These are phyloP conservation scores for Tachuris rubrigastra DNA, from an alignment of 2,113 vertebrate species.

Conservation along the genomic window DNA sequence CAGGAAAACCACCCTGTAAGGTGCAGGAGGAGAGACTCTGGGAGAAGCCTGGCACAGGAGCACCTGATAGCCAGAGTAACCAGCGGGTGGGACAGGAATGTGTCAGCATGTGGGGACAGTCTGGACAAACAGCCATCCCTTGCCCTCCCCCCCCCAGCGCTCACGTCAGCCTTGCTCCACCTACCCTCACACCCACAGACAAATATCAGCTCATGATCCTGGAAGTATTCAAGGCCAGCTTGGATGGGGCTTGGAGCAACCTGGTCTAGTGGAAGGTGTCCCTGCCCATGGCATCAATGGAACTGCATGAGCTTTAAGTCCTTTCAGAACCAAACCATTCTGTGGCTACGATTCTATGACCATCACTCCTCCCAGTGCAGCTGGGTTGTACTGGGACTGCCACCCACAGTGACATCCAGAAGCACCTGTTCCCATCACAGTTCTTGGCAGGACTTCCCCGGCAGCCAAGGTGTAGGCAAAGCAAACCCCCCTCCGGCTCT, in stretches of 20 bases:
- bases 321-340: background rate
- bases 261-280: background rate
- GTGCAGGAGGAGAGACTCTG: background rate
- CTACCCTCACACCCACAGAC: background rate
- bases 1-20: slow-evolving; percentile 84
- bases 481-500: rapidly evolving
- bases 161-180: background rate
- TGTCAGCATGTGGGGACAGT: rapidly evolving
- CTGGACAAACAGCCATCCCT: background rate
- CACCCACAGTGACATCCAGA: background rate
- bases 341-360: rapidly evolving
- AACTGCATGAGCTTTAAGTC: background rate
- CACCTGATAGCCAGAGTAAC: background rate
- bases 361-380: background rate
- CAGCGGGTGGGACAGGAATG: background rate
- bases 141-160: background rate
- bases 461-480: background rate
- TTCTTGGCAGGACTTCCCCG: background rate
- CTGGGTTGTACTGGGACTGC: background rate
- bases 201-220: background rate
- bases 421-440: background rate
- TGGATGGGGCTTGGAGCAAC: background rate
- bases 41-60: background rate
- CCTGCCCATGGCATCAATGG: background rate
- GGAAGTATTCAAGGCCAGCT: background rate